phyloP scores from a whole-genome alignment of 1,140 invertebrate species.

The Brachionus manjavacas region DNA sequence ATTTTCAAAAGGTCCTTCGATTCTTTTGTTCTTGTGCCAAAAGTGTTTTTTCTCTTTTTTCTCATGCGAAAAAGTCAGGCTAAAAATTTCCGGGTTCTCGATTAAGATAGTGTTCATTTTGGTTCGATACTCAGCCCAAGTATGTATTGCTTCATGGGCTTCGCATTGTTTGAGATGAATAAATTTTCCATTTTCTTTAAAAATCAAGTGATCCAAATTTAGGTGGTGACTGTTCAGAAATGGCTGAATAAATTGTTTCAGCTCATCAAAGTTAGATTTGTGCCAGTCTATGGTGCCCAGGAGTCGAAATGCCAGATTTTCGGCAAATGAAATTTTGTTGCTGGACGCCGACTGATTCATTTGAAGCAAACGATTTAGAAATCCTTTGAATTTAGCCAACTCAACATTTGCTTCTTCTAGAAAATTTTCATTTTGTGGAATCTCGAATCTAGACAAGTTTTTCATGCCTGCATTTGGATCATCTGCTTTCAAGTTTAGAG shows the following conservation, averaged over 20 bases:
- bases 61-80: background rate
- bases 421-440: background rate
- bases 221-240: background rate
- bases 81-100: background rate
- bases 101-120: background rate
- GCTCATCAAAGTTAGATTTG: slow-evolving; percentile 3
- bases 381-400: background rate
- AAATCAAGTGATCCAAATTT: slow-evolving; percentile 1
- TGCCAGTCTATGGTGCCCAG: slow-evolving; percentile 32
- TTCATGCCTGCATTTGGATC: background rate
- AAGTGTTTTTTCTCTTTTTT: slow-evolving; percentile 22
- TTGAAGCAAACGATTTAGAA: background rate
- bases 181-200: slow-evolving; percentile 28
- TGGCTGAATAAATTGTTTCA: slow-evolving; percentile 17
- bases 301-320: slow-evolving; percentile 13
- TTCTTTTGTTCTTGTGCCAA: slow-evolving; percentile 14
- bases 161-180: background rate
- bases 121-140: background rate
- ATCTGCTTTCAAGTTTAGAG: background rate
- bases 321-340: slow-evolving; percentile 31
- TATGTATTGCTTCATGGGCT: slow-evolving; percentile 24
- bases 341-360: slow-evolving; percentile 6
- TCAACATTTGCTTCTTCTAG: background rate
- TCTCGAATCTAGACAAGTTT: background rate
- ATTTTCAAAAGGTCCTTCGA: background rate